phyloP scores from a whole-genome alignment of 2,888 invertebrate species.

The Cheilosia variabilis region DNA sequence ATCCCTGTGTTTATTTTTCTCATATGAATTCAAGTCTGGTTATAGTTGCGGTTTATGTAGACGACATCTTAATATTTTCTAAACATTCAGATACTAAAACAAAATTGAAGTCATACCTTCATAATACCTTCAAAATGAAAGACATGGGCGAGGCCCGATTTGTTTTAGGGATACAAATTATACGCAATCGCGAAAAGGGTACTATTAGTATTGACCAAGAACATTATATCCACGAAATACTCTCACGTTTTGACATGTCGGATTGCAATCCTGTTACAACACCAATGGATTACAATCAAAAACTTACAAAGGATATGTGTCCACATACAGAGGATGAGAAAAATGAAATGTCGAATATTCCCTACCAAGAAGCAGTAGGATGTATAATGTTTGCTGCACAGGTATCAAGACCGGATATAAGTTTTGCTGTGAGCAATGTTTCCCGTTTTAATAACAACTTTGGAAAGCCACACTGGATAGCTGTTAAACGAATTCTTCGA shows the following conservation, averaged over 20 bases:
- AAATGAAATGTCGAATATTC: neutral
- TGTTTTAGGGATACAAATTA: too few relatives aligned
- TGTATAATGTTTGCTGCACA: neutral
- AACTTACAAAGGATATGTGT: neutral
- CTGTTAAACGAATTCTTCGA: neutral
- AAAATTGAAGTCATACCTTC: too few relatives aligned
- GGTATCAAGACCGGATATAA: neutral
- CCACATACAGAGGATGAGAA: neutral
- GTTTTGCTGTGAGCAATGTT: neutral
- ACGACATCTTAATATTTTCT: too few relatives aligned
- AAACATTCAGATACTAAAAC: too few relatives aligned
- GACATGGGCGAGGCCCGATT: too few relatives aligned
- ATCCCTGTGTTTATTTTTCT: too few relatives aligned
- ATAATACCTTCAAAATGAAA: too few relatives aligned
- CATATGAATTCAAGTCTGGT: too few relatives aligned
- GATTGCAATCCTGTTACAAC: neutral
- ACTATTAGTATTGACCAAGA: neutral
- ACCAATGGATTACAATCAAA: neutral
- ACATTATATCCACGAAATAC: neutral
- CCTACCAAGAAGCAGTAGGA: neutral
- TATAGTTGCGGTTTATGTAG: too few relatives aligned
- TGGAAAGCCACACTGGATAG: neutral
- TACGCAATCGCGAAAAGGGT: neutral
- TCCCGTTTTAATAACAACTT: neutral
- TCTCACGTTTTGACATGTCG: neutral